Percentiles rank a stretch among this genome's conserved stretches.
phyloP scores from a whole-genome alignment of 1,140 invertebrate species.

The Kradibia gibbosae region DNA sequence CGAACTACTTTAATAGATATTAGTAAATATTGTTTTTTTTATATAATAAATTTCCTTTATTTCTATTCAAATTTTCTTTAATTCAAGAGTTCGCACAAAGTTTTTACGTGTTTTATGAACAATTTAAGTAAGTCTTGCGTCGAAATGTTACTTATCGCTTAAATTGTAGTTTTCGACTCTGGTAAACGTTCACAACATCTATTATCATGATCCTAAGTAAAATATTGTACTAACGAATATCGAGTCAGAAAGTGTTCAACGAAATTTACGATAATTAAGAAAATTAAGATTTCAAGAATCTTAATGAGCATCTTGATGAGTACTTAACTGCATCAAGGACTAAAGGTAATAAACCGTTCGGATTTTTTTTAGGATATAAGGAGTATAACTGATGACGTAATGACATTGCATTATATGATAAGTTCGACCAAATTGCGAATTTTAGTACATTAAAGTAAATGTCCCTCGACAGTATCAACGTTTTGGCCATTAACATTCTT shows the following conservation, averaged over 20 bases:
- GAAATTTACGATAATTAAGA: conserved; percentile 39
- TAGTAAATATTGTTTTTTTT: conserved; percentile 10
- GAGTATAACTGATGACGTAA: neutral
- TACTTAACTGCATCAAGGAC: conserved; percentile 22
- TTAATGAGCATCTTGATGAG: conserved; percentile 46
- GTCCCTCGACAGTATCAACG: neutral
- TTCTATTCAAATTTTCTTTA: conserved; percentile 22
- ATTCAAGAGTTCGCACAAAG: neutral
- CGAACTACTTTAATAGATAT: neutral
- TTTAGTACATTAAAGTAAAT: conserved; percentile 34
- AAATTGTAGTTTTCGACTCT: conserved; percentile 6
- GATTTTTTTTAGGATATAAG: conserved; percentile 5
- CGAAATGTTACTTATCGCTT: conserved; percentile 3
- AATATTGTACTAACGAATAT: neutral
- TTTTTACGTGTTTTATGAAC: neutral
- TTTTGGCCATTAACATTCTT: neutral
- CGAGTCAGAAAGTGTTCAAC: conserved; percentile 25
- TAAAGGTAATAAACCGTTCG: conserved; percentile 10
- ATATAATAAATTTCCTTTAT: neutral
- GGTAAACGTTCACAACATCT: conserved; percentile 12
- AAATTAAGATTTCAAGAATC: conserved; percentile 42
- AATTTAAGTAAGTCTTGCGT: neutral
- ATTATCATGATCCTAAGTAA: neutral
- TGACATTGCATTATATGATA: conserved; percentile 32
- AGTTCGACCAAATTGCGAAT: conserved; percentile 3